Evolutionary conservation across 2,797 vertebrate genomes (phyloP), one percentile per base, ranked within the genome.

Genomic region (Enteromius afrohamiltoni): DNA sequence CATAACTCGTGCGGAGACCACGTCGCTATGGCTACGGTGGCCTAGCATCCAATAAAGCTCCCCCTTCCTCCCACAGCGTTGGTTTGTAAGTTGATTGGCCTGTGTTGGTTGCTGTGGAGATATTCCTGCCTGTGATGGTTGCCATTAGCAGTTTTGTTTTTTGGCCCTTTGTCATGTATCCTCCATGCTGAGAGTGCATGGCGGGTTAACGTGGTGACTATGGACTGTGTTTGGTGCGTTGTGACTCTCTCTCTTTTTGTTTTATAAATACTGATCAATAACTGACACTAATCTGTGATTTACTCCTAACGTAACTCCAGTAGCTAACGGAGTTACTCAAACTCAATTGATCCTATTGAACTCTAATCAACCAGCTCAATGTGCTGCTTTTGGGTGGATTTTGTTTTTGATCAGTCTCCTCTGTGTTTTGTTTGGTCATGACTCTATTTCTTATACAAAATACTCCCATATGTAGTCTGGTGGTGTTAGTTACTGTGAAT

Each of bases 151-250:
- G 86, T 93, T 94, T 91, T 92, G 90, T 87, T 93, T 85, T 88
- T 82, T 86, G 94, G 92, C 93, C 92, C 93, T 94, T 93, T 93
- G 94, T 94, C 94, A 92, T 87, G 83, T 87, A 95, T 94, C 93
- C 94, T 92, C 93, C 94, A 95, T 94, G 93, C 92, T 93, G 88
- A 90, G 85, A 86, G 92, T 94, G 94, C 93, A 94, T 95, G 95
- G 93, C 93, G 93, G 92, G 93, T 95, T 94, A 94, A 92, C 87
- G 94, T 95, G 95, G 94, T 93, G 93, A 95, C 92, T 92, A 92
- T 95, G 93, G 93, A 93, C 91, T 95, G 94, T 95, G 95, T 95
- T 94, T 95, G 94, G 94, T 95, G 93, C 94, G 90, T 95, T 93
- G 95, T 95, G 93, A 93, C 34, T 37, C 90, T 93, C 94, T 95